A percentile compares a stretch with the other conserved stretches of the same genome.
phyloP scores from a whole-genome alignment of 2,113 vertebrate species.

The Motacilla alba region DNA sequence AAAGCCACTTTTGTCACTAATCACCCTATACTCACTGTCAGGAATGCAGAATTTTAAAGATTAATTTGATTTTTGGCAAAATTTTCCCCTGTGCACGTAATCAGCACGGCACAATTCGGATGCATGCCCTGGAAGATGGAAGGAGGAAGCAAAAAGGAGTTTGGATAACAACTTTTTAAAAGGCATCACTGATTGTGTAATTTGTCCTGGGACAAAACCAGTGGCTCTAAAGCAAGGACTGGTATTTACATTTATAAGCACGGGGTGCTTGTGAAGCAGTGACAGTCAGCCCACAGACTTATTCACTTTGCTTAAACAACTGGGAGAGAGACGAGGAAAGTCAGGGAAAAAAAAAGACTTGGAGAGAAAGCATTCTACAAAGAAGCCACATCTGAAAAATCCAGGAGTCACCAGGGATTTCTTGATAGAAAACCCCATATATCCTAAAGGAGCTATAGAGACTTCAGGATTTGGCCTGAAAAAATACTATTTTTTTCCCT shows the following conservation, averaged over 20 bases:
- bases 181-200: background rate
- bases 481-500: background rate
- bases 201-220: background rate
- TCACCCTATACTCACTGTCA: background rate
- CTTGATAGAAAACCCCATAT: background rate
- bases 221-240: background rate
- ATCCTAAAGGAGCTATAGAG: background rate
- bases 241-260: background rate
- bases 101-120: background rate
- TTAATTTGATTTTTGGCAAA: background rate
- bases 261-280: background rate
- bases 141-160: background rate
- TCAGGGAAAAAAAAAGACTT: background rate
- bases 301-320: background rate
- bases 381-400: background rate
- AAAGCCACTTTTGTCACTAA: background rate
- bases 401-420: background rate
- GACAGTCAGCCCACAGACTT: background rate
- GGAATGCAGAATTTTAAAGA: background rate
- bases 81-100: background rate
- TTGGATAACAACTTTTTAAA: background rate
- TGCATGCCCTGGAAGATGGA: background rate
- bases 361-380: background rate
- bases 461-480: background rate
- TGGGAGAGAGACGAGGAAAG: background rate